These are phyloP conservation scores for Gymnobelideus leadbeateri DNA, from an alignment of 2,113 vertebrate species.

Conservation along the genomic window DNA sequence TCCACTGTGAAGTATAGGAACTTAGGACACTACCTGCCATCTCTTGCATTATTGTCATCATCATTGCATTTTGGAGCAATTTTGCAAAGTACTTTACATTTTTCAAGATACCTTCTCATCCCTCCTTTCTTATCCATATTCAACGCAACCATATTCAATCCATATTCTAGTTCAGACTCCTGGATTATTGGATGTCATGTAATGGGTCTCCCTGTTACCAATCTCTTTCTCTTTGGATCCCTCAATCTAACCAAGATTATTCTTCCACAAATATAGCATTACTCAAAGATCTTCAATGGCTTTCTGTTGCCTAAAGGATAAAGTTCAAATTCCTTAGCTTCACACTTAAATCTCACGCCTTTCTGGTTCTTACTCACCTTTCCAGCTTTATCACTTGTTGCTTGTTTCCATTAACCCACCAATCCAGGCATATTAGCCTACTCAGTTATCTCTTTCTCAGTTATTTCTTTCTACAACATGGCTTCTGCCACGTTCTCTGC, in stretches of 20 bases:
- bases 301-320: background rate
- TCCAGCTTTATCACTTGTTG: background rate
- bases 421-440: background rate
- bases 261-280: fast-evolving
- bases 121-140: background rate
- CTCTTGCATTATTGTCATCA: fast-evolving
- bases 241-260: background rate
- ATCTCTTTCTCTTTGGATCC: background rate
- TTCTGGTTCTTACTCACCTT: background rate
- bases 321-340: background rate
- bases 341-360: background rate
- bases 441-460: background rate
- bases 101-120: background rate
- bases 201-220: background rate
- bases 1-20: background rate
- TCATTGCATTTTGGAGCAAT: fast-evolving
- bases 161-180: background rate
- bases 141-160: background rate
- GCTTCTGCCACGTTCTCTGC: background rate
- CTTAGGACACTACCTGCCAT: background rate
- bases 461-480: background rate
- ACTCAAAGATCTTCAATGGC: background rate
- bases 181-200: background rate
- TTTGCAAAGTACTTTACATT: background rate
- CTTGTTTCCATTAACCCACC: background rate